Evolutionary conservation across 2,113 vertebrate genomes (phyloP).

Genomic region (Eulemur macaco): DNA sequence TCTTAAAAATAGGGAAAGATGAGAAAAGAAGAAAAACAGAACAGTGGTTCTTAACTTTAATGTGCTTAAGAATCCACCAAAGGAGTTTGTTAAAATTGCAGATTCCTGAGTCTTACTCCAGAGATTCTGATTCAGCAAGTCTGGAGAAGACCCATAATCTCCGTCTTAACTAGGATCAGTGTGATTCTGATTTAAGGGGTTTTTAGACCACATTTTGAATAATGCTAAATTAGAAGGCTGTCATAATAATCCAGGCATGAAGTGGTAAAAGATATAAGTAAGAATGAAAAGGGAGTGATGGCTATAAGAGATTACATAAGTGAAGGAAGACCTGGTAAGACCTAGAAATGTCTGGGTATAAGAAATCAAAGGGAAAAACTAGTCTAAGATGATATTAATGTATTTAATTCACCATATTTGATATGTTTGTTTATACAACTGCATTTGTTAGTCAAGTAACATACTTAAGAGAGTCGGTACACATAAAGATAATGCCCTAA

Average conservation of each 20-base stretch:
- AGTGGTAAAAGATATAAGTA: neutral
- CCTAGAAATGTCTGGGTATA: constrained; percentile 2
- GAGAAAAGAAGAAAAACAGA: constrained; percentile 22
- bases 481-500: neutral
- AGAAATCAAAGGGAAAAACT: constrained; percentile 34
- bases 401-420: neutral
- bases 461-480: neutral
- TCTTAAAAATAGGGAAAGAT: neutral
- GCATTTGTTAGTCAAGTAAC: constrained; percentile 5
- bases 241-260: constrained; percentile 29
- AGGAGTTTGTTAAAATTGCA: constrained; percentile 24
- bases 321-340: neutral
- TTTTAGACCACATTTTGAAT: constrained; percentile 46
- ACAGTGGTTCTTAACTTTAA: constrained; percentile 8
- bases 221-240: constrained; percentile 24
- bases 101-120: neutral
- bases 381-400: neutral
- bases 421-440: constrained; percentile 23
- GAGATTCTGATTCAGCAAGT: constrained; percentile 23
- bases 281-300: neutral
- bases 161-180: neutral
- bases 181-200: constrained; percentile 35
- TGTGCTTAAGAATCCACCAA: neutral
- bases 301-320: neutral
- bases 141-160: constrained; percentile 36